Percentiles rank a stretch among this genome's conserved stretches.
phyloP scores from a whole-genome alignment of 2,797 vertebrate genomes.

The Acropternis orthonyx region DNA sequence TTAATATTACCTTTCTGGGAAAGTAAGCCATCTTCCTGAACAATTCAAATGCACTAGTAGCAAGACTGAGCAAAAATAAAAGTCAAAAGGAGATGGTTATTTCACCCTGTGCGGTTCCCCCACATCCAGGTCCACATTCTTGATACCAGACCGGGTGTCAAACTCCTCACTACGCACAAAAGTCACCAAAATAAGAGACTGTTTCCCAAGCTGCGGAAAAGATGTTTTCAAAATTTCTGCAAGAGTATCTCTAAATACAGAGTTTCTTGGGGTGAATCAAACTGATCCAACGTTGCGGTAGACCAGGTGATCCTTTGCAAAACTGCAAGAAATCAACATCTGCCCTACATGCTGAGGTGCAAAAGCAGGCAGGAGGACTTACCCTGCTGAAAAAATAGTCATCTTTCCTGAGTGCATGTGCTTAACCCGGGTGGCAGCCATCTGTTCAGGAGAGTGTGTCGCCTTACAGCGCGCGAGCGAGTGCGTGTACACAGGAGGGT shows the following conservation, averaged over 20 bases:
- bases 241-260: background rate
- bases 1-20: background rate
- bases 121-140: background rate
- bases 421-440: background rate
- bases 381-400: background rate
- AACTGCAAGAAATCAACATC: background rate
- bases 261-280: background rate
- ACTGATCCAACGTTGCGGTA: fast-evolving
- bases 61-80: background rate
- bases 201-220: background rate
- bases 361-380: background rate
- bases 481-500: background rate
- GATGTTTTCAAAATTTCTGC: background rate
- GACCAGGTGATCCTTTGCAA: background rate
- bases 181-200: background rate
- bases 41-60: background rate
- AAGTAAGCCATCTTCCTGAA: background rate
- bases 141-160: fast-evolving
- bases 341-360: background rate
- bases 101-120: background rate
- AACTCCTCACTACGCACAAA: background rate
- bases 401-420: background rate
- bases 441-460: background rate
- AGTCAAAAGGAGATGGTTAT: background rate
- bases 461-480: fast-evolving